A percentile compares a stretch with the other conserved stretches of the same genome.
Evolutionary conservation across 2,888 invertebrate species (phyloP).

Genomic region (Halocaridina rubra): DNA sequence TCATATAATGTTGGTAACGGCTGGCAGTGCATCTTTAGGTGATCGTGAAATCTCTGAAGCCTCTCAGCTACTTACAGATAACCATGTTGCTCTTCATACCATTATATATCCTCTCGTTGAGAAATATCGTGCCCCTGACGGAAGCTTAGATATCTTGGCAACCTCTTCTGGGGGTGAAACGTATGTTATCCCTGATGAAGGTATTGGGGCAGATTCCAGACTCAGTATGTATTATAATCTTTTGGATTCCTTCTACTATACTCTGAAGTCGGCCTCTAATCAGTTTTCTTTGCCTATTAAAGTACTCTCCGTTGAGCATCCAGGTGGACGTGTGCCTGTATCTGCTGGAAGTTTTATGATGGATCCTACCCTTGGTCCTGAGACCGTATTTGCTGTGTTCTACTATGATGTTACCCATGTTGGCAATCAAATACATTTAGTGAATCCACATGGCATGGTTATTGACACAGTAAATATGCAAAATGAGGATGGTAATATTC

Average conservation of each 20-base stretch:
- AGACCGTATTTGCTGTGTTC: slow-evolving; percentile 65
- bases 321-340: slow-evolving; percentile 38
- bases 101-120: slow-evolving; percentile 62
- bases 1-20: slow-evolving; percentile 53
- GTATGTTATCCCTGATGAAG: slow-evolving; percentile 72
- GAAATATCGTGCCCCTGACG: slow-evolving; percentile 52
- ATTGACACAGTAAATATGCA: slow-evolving; percentile 63
- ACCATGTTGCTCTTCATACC: slow-evolving; percentile 50
- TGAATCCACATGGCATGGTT: slow-evolving; percentile 56
- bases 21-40: slow-evolving; percentile 45
- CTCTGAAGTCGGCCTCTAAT: slow-evolving; percentile 63
- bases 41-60: slow-evolving; percentile 37
- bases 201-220: slow-evolving; percentile 66
- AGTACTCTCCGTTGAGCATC: slow-evolving; percentile 57
- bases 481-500: slow-evolving; percentile 61
- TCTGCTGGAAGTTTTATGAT: slow-evolving; percentile 72
- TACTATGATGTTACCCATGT: slow-evolving; percentile 65
- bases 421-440: slow-evolving; percentile 61
- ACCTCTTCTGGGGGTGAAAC: slow-evolving; percentile 70
- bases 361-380: slow-evolving; percentile 70
- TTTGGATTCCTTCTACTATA: slow-evolving; percentile 65
- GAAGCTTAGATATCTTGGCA: slow-evolving; percentile 70
- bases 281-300: slow-evolving; percentile 55
- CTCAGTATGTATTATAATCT: slow-evolving; percentile 65
- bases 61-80: slow-evolving; percentile 21